Base-by-base conservation (phyloP, 2,888 invertebrate species). In the Sminthurides aquaticus region DNA sequence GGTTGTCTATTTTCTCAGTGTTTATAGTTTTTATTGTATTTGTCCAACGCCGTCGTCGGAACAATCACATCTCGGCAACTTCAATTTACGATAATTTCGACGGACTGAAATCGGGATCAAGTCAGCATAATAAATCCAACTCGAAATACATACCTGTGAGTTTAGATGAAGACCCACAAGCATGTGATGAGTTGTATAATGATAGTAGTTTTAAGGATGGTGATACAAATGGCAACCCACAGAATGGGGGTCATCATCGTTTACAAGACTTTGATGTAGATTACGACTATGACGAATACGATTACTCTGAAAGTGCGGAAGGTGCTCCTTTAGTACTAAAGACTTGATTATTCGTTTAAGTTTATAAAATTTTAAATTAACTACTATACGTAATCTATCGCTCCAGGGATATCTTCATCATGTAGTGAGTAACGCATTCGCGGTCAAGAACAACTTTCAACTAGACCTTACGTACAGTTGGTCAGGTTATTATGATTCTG, bases 301-400 rank as follows among this genome's bases (percentile, higher is more conserved):
- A 67, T 25, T 62, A 67, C 49, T 65, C 59, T 15, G 69, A 71
- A 62, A 63, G 57, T 55, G 68, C 68, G 25, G 71, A 73, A 65
- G 71, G 70, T 58, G 69, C 69, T 61, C 73, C 73, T 63, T 68
- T 73, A 27, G 73, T 73, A 63, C 55, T 71, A 67, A 71, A 71
- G 70, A 73, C 73, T 73, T 73, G 55, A 52, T 52, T 15, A 20
- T 52, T 20, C 52, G 52, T 20, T 18, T 8, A 52, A 34, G 8
- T 34, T 5, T 34, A n/a, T n/a, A n/a, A 34, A 34, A 15, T 34
- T 34, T 34, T 34, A 34, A 62, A 55, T 15, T n/a, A 54, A 60
- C 26, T 25, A 54, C 15, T 54, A n/a, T 49, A 22, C n/a, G 49
- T 49, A 20, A 49, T 20, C 49, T 49, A 49, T 49, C n/a, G 3